Conservation (phyloP, 2,113 vertebrate species). For the Hepsetus odoe region DNA sequence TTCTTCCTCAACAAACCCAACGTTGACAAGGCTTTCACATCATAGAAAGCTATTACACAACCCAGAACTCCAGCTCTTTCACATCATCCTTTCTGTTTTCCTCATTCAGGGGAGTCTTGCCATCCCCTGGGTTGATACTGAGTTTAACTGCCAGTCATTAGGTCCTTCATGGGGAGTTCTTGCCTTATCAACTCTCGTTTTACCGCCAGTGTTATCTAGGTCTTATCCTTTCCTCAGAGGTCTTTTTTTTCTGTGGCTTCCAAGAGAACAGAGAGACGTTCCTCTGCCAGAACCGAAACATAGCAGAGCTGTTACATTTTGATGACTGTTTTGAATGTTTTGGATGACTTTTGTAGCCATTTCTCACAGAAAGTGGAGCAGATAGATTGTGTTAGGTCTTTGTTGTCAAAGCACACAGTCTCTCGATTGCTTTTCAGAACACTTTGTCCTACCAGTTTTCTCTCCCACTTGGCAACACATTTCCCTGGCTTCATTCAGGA, state of each 20-base stretch:
- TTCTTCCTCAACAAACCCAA: background rate
- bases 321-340: background rate
- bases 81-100: constrained; percentile 17
- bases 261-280: background rate
- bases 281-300: background rate
- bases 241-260: constrained; percentile 24
- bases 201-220: constrained; percentile 22
- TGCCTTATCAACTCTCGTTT: constrained; percentile 17
- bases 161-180: constrained; percentile 18
- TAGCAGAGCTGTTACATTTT: background rate
- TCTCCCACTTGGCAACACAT: background rate
- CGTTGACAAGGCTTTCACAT: background rate
- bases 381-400: background rate
- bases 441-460: background rate
- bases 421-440: background rate
- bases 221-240: background rate
- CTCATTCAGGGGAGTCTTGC: background rate
- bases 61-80: background rate
- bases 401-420: background rate
- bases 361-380: background rate
- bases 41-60: background rate
- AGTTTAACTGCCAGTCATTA: background rate
- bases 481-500: background rate
- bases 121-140: background rate
- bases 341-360: background rate